Conservation (phyloP, 1,140 invertebrate genomes). For the Diachasmimorpha longicaudata region DNA sequence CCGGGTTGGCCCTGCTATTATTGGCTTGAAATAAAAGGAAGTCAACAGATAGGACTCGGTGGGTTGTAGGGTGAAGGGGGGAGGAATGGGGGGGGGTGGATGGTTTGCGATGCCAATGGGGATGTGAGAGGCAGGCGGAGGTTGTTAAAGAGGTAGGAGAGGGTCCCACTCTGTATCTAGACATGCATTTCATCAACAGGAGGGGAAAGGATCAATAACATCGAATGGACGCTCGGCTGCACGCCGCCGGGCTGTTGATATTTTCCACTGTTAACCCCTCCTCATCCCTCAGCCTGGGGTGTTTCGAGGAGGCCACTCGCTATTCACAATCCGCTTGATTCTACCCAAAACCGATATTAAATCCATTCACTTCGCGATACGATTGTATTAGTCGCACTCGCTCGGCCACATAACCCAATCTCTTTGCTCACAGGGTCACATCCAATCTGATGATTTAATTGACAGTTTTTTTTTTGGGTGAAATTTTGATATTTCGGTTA, state of each 20-base stretch:
- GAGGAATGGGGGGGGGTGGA: too few species aligned
- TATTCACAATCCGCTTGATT: not conserved
- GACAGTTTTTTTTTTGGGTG: not conserved
- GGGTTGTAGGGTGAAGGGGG: not conserved
- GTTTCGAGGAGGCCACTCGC: conserved; percentile 7
- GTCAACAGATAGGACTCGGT: conserved; percentile 29
- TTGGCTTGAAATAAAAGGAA: conserved; percentile 47
- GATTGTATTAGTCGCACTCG: not conserved
- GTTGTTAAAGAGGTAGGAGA: conserved; percentile 28
- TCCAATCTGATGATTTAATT: not conserved
- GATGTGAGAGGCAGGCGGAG: not conserved
- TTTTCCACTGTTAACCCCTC: conserved; percentile 8
- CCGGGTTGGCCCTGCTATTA: conserved; percentile 39
- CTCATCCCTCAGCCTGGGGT: not conserved
- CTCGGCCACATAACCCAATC: not conserved
- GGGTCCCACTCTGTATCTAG: conserved; percentile 29
- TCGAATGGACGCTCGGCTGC: conserved; percentile 37
- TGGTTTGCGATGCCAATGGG: not conserved
- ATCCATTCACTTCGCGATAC: not conserved
- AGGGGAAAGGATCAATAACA: conserved; percentile 42
- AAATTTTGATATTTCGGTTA: not conserved
- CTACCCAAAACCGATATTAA: conserved; percentile 2
- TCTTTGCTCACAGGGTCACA: not conserved
- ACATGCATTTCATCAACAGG: conserved; percentile 52
- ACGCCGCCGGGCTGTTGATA: conserved; percentile 22